A percentile compares a stretch with the other conserved stretches of the same genome.
Conservation (phyloP, 2,797 vertebrate genomes). For the Schizopygopsis pylzovi region DNA sequence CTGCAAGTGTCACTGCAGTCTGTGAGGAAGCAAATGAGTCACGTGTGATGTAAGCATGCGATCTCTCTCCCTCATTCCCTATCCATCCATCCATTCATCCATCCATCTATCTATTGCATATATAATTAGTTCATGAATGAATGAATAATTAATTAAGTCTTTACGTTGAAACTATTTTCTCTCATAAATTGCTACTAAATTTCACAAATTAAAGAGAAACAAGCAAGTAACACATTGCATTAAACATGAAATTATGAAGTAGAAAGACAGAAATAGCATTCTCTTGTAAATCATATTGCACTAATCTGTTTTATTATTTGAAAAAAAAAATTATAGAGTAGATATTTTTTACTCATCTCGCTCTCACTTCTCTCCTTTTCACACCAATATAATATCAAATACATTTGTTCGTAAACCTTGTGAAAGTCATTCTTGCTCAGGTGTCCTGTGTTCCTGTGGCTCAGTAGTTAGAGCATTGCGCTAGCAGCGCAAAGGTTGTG, state of each 20-base stretch:
- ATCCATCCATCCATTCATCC: neutral
- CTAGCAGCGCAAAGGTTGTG: too few relatives aligned
- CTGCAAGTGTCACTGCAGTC: neutral
- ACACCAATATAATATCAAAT: conserved; percentile 2
- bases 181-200: neutral
- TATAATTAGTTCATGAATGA: neutral
- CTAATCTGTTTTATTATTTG: neutral
- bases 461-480: too few relatives aligned
- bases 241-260: neutral
- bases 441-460: too few relatives aligned
- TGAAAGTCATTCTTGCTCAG: neutral
- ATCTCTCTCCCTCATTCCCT: neutral
- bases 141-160: neutral
- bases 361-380: neutral
- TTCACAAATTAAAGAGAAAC: neutral
- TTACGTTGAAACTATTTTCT: neutral
- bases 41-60: neutral
- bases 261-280: neutral
- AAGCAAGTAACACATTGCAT: neutral
- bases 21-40: conserved; percentile 24
- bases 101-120: neutral
- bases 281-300: neutral
- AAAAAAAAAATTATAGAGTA: neutral
- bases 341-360: neutral
- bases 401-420: neutral